Evolutionary conservation across 1,140 invertebrate species (phyloP), one percentile per base, ranked within the genome.

Genomic region (Drosophila novamexicana): DNA sequence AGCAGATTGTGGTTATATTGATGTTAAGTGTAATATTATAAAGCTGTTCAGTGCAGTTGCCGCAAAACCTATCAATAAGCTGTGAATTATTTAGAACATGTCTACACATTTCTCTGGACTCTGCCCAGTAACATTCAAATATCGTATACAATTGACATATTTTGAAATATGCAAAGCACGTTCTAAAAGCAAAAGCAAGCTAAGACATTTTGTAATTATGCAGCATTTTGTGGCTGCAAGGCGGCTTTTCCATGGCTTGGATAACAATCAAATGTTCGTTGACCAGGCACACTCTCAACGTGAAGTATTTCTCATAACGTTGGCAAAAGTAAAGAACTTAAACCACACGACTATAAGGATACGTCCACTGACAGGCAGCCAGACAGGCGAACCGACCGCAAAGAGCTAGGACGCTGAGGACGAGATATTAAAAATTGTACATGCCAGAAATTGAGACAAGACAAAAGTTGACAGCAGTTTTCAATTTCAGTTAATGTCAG

Each of bases 401-500:
- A 44, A 66, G 39, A 59, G 59, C 56, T 65, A 65, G 50, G 52
- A 40, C 10, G 37, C 14, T 34, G 32, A 52, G 67, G 56, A 22
- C 40, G 12, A 56, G 71, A 84, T 89, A 86, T 86, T 88, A 89
- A 89, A 89, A 89, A 89, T 66, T 80, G 84, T 80, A 89, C 79
- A 86, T 88, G 76, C 76, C 83, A 85, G 69, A 76, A 83, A 86
- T 86, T 79, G 84, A 88, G 76, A 88, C 79, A 72, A 71, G 67
- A 78, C 61, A 63, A 61, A 78, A 82, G 79, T 71, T 59, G 72
- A 77, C 65, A 79, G 58, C 77, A 67, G 77, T 78, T 89, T 86
- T 86, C 84, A 86, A 86, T 86, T 86, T 88, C 83, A 83, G 76
- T 88, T 86, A 88, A 88, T 86, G 81, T 86, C 77, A 57, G 47